phyloP scores from a whole-genome alignment of 2,113 vertebrate genomes.

The Caranx ignobilis region DNA sequence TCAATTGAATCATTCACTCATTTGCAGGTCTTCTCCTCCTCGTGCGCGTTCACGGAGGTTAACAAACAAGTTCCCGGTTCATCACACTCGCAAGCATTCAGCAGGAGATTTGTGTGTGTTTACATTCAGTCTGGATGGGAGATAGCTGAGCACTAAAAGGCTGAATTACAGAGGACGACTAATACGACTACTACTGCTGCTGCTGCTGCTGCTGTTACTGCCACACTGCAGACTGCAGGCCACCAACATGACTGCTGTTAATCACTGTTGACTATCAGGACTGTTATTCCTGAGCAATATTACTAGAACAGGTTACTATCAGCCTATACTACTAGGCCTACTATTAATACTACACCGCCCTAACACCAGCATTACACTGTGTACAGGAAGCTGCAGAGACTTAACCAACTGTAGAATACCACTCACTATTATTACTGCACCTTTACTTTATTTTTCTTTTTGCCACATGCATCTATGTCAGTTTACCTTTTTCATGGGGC shows the following conservation, averaged over 20 bases:
- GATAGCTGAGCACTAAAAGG: slow-evolving; percentile 3
- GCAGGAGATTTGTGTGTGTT: slow-evolving; percentile 45
- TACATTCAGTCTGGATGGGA: slow-evolving; percentile 54
- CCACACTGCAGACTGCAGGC: neutral
- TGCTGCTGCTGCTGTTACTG: neutral
- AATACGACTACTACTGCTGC: neutral
- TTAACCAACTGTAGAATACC: too few species aligned
- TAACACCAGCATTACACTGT: neutral
- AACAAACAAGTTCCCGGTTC: slow-evolving; percentile 7
- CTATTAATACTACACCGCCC: neutral
- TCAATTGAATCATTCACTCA: slow-evolving; percentile 81
- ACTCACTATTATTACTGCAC: too few species aligned
- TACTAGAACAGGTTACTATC: neutral
- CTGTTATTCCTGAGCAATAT: too few species aligned
- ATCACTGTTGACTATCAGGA: too few species aligned
- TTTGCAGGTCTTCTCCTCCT: slow-evolving; percentile 33
- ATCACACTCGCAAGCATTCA: slow-evolving; percentile 46
- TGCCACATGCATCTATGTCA: too few species aligned
- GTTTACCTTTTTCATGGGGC: neutral
- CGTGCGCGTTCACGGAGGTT: slow-evolving; percentile 17
- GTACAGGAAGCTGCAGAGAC: neutral
- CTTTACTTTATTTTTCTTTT: too few species aligned
- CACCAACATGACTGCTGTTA: neutral
- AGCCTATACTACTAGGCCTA: neutral
- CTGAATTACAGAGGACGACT: neutral